Evolutionary conservation across 53 echinoderm and acorn worm species (phyloP), one percentile per base, ranked within the genome.

Genomic region (Paracentrotus lividus): DNA sequence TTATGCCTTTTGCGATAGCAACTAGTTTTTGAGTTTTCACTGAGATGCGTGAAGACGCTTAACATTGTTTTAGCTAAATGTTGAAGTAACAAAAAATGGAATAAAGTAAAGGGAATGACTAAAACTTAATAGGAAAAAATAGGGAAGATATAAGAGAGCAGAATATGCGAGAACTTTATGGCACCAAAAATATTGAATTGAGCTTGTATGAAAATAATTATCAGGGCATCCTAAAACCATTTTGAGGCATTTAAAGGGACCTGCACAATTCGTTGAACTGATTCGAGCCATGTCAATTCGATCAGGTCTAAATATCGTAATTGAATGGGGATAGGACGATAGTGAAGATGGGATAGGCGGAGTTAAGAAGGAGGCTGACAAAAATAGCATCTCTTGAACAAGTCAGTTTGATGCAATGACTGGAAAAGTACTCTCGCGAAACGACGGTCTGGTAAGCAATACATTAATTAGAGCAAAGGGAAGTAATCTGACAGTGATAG

Each of bases 371-470:
- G 72, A 72, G 40, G 40, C 36, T 5, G 72, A 72, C 72, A 72
- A 47, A 47, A 47, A 81, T 81, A 47, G 81, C n/a, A n/a, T 47
- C 81, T 45, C 81, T 26, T 45, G 47, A 47, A 26, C 44, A 45
- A n/a, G 77, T 42, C 42, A 77, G 44, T 45, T 26, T 47, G 47
- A 81, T 45, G 81, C 44, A 45, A 45, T 45, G 44, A 47, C 81
- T 81, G 81, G 81, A 81, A 81, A 81, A 81, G 81, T 81, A 47
- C 81, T 81, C 81, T 47, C 44, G 6, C 27, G 81, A 81, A n/a
- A 81, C 26, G 72, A 47, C 81, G 44, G 38, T 47, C 81, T 45
- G 81, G 81, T 81, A 81, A 81, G 14, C 47, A 26, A n/a, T n/a
- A 81, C 81, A 47, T 81, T 81, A 81, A 81, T 45, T 26, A 27